Percentiles rank a stretch among this genome's conserved stretches.
Conservation (phyloP, 2,797 vertebrate species). For the Pangasius sanitwongsei region DNA sequence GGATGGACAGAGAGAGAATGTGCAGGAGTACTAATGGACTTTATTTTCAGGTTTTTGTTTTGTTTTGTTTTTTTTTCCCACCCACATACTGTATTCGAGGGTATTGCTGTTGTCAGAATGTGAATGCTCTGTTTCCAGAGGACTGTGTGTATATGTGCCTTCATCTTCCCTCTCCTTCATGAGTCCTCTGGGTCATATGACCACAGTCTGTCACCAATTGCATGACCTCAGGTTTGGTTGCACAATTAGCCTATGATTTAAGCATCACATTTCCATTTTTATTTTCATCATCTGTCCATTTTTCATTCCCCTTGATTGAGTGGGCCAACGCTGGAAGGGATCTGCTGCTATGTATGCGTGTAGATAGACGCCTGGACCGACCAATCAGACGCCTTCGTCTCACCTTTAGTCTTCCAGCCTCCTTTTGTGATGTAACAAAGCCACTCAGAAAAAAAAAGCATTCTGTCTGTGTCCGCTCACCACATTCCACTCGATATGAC, state of each 20-base stretch:
- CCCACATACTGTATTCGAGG: conserved; percentile 22
- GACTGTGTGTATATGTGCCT: conserved; percentile 50
- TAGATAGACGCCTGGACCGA: conserved; percentile 82
- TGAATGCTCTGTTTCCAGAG: conserved; percentile 30
- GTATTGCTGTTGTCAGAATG: conserved; percentile 39
- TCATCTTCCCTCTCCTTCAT: conserved; percentile 31
- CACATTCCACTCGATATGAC: conserved; percentile 91
- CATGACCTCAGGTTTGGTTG: conserved; percentile 30
- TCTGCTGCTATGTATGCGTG: conserved; percentile 86
- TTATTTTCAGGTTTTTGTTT: not conserved
- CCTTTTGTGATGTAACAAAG: conserved; percentile 66
- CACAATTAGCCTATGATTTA: conserved; percentile 34
- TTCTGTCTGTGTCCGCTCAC: conserved; percentile 74
- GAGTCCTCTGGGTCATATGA: conserved; percentile 44
- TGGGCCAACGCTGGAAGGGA: conserved; percentile 78
- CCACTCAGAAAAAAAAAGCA: conserved; percentile 75
- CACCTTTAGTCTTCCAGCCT: conserved; percentile 77
- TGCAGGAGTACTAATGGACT: conserved; percentile 32
- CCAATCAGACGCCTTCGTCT: conserved; percentile 70
- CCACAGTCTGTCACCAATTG: conserved; percentile 29
- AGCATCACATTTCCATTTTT: not conserved
- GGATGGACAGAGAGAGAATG: conserved; percentile 29
- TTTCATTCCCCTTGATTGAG: conserved; percentile 67
- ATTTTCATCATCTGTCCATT: conserved; percentile 69
- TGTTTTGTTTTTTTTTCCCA: not conserved